A percentile compares a stretch with the other conserved stretches of the same genome.
phyloP scores from a whole-genome alignment of 2,888 invertebrate genomes.

The Phalera bucephala region DNA sequence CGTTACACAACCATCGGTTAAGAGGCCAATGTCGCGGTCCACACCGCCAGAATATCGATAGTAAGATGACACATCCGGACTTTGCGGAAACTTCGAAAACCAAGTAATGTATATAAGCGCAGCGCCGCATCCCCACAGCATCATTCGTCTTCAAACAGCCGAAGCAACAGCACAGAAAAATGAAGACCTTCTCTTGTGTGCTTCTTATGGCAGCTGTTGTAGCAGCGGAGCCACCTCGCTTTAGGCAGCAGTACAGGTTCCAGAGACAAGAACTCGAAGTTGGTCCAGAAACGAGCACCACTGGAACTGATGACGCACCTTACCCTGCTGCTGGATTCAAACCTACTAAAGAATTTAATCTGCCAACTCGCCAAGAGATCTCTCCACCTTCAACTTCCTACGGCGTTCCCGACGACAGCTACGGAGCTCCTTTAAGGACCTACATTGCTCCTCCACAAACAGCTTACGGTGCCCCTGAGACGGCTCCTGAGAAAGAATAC shows the following conservation, averaged over 20 bases:
- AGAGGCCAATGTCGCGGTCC: slow-evolving; percentile 73
- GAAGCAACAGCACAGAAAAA: slow-evolving; percentile 39
- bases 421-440: slow-evolving; percentile 64
- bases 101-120: slow-evolving; percentile 59
- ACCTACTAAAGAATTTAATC: slow-evolving; percentile 59
- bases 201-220: slow-evolving; percentile 57
- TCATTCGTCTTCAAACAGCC: slow-evolving; percentile 65
- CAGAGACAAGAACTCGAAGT: slow-evolving; percentile 55
- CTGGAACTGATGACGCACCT: slow-evolving; percentile 47
- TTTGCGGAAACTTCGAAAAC: slow-evolving; percentile 57
- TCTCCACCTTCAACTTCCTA: slow-evolving; percentile 63
- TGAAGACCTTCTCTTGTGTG: slow-evolving; percentile 62
- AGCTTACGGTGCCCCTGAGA: slow-evolving; percentile 35
- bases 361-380: slow-evolving; percentile 59
- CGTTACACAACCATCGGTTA: slow-evolving; percentile 71
- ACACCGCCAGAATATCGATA: slow-evolving; percentile 72
- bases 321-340: slow-evolving; percentile 67
- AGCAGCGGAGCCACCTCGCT: slow-evolving; percentile 62
- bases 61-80: slow-evolving; percentile 67
- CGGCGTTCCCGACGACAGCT: slow-evolving; percentile 66
- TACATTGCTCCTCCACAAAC: slow-evolving; percentile 56
- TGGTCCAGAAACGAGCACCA: slow-evolving; percentile 34
- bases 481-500: slow-evolving; percentile 24
- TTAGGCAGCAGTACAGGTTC: slow-evolving; percentile 50
- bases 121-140: slow-evolving; percentile 44